Percentiles rank a stretch among this genome's conserved stretches.
Conservation (phyloP, 1,140 invertebrate species). For the Phthorimaea operculella region DNA sequence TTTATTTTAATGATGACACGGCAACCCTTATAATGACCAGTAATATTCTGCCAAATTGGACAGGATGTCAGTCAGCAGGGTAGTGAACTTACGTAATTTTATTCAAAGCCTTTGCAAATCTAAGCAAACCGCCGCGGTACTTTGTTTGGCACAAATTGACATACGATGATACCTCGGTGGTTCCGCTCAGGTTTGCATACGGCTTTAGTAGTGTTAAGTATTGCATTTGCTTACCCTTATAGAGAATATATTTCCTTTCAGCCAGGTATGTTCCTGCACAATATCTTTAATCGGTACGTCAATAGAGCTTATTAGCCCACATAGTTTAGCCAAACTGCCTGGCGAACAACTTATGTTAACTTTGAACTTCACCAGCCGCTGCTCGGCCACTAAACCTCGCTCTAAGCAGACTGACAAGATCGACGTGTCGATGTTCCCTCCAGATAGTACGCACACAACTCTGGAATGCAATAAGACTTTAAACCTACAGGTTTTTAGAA, state of each 20-base stretch:
- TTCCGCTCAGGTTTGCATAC: too few relatives aligned
- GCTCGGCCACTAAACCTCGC: constrained; percentile 77
- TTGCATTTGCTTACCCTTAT: not conserved
- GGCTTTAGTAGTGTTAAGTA: not conserved
- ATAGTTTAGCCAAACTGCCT: not conserved
- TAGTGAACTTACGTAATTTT: too few relatives aligned
- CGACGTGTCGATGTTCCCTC: constrained; percentile 80
- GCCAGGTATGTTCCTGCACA: not conserved
- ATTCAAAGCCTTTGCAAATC: too few relatives aligned
- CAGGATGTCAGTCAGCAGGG: too few relatives aligned
- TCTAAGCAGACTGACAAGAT: constrained; percentile 75
- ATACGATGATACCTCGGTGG: too few relatives aligned
- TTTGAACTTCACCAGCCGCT: constrained; percentile 73
- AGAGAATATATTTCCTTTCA: not conserved
- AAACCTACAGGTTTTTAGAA: too few relatives aligned
- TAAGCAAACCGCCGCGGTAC: too few relatives aligned
- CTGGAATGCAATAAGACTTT: constrained; percentile 43
- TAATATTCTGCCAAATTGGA: too few relatives aligned
- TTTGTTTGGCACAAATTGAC: too few relatives aligned
- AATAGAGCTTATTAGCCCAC: not conserved
- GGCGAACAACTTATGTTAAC: not conserved
- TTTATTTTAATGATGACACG: too few relatives aligned
- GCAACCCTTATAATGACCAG: too few relatives aligned
- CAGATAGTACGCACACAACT: constrained; percentile 76
- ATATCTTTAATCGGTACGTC: not conserved